Evolutionary conservation across 2,888 invertebrate species (phyloP).

Genomic region (Loripinus fragilis): DNA sequence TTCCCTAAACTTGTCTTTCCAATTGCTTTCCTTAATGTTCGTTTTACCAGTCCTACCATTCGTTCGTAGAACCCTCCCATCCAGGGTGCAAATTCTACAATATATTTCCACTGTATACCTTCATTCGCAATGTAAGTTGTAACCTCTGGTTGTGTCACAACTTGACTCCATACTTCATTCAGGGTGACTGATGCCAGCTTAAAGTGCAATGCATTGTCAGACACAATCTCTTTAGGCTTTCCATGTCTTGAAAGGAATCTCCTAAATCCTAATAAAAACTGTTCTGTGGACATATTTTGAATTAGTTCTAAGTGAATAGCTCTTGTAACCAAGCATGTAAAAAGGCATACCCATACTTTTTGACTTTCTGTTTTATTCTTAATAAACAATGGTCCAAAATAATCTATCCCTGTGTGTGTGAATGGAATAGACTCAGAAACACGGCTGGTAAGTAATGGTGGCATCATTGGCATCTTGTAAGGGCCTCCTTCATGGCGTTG

Average conservation of each 20-base stretch:
- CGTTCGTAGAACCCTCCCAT: conserved; percentile 18
- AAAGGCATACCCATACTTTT: too few relatives aligned
- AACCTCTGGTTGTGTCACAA: not conserved
- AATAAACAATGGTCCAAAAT: too few relatives aligned
- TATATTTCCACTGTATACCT: conserved; percentile 18
- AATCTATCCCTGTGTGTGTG: too few relatives aligned
- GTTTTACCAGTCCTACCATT: conserved; percentile 11
- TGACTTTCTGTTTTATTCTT: too few relatives aligned
- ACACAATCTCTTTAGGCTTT: conserved; percentile 5
- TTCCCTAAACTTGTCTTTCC: not conserved
- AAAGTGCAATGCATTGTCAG: conserved; percentile 9
- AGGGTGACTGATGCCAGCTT: conserved; percentile 1
- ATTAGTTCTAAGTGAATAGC: conserved; percentile 39
- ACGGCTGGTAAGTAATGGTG: not conserved
- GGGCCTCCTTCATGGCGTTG: conserved; percentile 14
- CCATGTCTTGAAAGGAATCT: conserved; percentile 14
- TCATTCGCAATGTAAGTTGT: not conserved
- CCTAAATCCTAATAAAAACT: conserved; percentile 8
- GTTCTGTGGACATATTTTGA: conserved; percentile 35
- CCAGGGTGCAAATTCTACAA: conserved; percentile 16
- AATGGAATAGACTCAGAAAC: too few relatives aligned
- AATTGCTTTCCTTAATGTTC: conserved; percentile 20
- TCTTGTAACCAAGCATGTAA: conserved; percentile 27
- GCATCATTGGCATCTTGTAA: conserved; percentile 10
- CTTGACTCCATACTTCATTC: not conserved